Base-by-base conservation (phyloP, 2,888 invertebrate genomes). In the Ophion obscuratus region DNA sequence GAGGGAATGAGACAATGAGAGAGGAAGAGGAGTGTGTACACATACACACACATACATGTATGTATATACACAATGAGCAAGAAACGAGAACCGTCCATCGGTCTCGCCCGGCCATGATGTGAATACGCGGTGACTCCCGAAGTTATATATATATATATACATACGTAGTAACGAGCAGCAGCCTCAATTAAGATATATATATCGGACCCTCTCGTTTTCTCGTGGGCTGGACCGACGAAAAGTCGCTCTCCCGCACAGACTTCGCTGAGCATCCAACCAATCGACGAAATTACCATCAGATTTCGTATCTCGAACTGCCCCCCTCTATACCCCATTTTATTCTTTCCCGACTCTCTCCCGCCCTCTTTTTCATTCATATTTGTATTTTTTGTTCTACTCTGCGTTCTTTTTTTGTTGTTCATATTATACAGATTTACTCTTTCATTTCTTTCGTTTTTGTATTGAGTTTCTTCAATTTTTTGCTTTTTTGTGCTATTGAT, bases 161-260 rank as follows among this genome's bases (percentile, higher is more conserved):
- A 27, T 47, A 66, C 57, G 27, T 40, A 73, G 62, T 31, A 61
- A 59, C 73, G 71, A 83, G 82, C 85, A 79, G 88, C 87, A 89
- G 90, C 91, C 75, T 75, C 92, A 93, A 94, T 94, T 94, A 93
- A 94, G 94, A 93, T 92, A 47, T 47, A 92, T 94, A 47, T 47
- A 92, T 94, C 92, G 89, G 88, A 82, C 85, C 81, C 81, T 83
- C 73, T 73, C 67, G 75, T 84, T 68, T 75, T 78, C 85, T 85
- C 81, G 90, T 92, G 92, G 93, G 93, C 84, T 68, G 92, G 87
- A 87, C 93, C 90, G 77, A 79, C 76, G 76, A 86, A 91, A 87
- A 89, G 89, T 88, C 88, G 36, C 53, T 88, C 87, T 74, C 67
- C n/a, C 62, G 24, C 66, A 57, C 73, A n/a, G 71, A 31, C 84